Conservation (phyloP, 1,140 invertebrate species). For the Elysia chlorotica region DNA sequence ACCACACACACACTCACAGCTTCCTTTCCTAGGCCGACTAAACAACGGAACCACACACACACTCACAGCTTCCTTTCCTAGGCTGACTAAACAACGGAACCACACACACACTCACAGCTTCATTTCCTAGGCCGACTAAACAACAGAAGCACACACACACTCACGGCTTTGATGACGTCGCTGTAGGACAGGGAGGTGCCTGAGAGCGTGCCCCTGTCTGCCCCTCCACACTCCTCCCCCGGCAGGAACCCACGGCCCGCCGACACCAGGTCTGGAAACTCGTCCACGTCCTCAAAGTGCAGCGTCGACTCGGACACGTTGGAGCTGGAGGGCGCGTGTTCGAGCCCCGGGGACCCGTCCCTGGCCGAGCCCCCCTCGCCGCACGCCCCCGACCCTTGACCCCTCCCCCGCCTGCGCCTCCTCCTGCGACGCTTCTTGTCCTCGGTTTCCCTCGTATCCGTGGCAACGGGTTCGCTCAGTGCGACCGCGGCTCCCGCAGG, state of each 20-base stretch:
- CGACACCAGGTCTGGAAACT: slow-evolving; percentile 43
- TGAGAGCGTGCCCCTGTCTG: slow-evolving; percentile 3
- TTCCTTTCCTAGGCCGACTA: no score
- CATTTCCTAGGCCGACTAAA: no score
- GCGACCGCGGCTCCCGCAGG: neutral
- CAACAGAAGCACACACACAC: no score
- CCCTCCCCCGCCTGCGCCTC: slow-evolving; percentile 30
- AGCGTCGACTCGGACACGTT: slow-evolving; percentile 37
- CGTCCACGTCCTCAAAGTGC: slow-evolving; percentile 54
- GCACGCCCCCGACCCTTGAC: slow-evolving; percentile 23
- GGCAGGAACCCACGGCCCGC: neutral
- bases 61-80: no score
- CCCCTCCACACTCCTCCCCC: neutral
- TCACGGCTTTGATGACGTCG: slow-evolving; percentile 40
- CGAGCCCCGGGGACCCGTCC: slow-evolving; percentile 20
- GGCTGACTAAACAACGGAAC: no score
- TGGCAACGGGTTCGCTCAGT: neutral
- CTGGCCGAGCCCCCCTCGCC: slow-evolving; percentile 28
- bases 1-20: no score
- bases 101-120: no score
- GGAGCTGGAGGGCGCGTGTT: slow-evolving; percentile 23
- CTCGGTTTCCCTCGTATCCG: slow-evolving; percentile 17
- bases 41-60: no score
- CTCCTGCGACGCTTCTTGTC: slow-evolving; percentile 31
- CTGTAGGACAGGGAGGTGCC: slow-evolving; percentile 34